Evolutionary conservation across 2,797 vertebrate genomes (phyloP).

Genomic region (Meda fulgida): DNA sequence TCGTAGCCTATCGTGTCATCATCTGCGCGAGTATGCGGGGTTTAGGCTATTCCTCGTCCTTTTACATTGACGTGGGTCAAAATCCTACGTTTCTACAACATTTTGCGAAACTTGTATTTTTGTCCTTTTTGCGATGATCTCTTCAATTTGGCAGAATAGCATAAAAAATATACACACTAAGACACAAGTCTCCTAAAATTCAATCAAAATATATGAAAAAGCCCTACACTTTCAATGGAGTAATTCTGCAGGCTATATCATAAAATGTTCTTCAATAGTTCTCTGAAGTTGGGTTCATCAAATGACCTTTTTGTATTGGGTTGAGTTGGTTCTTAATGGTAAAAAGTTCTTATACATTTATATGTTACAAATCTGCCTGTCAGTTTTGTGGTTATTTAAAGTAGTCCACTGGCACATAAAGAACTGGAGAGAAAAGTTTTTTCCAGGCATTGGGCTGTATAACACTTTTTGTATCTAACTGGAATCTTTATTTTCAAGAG

Average conservation of each 20-base stretch:
- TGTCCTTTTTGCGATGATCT: not conserved
- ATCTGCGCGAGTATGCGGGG: constrained; percentile 61
- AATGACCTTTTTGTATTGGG: not conserved
- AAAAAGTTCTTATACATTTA: not conserved
- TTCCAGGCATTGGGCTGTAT: not conserved
- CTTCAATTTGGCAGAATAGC: not conserved
- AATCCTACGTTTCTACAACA: not conserved
- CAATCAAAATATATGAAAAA: not conserved
- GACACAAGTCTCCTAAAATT: not conserved
- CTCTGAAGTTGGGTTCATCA: not conserved
- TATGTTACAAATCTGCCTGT: not conserved
- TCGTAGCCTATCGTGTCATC: constrained; percentile 73
- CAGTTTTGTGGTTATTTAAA: not conserved
- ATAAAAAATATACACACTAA: not conserved
- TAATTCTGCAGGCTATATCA: not conserved
- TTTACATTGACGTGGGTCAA: not conserved
- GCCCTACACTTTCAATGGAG: not conserved
- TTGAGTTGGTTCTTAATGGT: not conserved
- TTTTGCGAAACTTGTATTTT: not conserved
- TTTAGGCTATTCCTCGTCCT: not conserved
- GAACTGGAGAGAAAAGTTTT: constrained; percentile 2
- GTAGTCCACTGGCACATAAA: not conserved
- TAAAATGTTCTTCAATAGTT: not conserved
- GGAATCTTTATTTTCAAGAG: constrained; percentile 9
- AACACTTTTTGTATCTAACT: not conserved